Evolutionary conservation across 2,888 invertebrate genomes (phyloP).

Genomic region (Amphiduros pacificus): DNA sequence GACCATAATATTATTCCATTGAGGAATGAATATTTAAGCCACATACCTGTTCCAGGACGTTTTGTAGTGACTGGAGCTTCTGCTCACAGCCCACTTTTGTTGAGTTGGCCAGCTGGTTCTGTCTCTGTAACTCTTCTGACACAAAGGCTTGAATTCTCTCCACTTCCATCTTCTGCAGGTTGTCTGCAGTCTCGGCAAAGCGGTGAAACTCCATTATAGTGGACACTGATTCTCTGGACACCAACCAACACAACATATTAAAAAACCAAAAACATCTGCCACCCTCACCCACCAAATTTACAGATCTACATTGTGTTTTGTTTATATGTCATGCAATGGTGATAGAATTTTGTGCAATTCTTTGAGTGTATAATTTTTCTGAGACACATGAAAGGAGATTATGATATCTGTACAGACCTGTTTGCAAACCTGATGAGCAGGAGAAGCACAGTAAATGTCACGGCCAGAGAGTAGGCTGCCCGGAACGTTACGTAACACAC

Average conservation of each 20-base stretch:
- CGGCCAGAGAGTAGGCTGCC: conserved; percentile 47
- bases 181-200: conserved; percentile 28
- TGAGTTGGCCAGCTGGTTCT: conserved; percentile 41
- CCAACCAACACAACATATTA: too few species aligned
- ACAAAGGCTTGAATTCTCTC: conserved; percentile 47
- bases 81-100: conserved; percentile 36
- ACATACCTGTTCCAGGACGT: conserved; percentile 29
- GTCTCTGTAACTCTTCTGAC: conserved; percentile 41
- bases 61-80: conserved; percentile 29
- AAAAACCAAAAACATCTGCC: too few species aligned
- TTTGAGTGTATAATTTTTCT: too few species aligned
- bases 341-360: too few species aligned
- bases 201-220: conserved; percentile 30
- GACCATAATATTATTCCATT: too few species aligned
- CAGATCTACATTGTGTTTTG: too few species aligned
- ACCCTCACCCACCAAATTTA: too few species aligned
- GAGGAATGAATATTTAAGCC: too few species aligned
- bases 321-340: too few species aligned
- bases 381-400: too few species aligned
- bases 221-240: conserved; percentile 27
- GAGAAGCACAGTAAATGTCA: conserved; percentile 51
- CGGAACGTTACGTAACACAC: conserved; percentile 52
- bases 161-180: conserved; percentile 39
- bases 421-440: conserved; percentile 48
- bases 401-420: too few species aligned